phyloP scores from a whole-genome alignment of 2,113 vertebrate species.

The Lagopus leucura region DNA sequence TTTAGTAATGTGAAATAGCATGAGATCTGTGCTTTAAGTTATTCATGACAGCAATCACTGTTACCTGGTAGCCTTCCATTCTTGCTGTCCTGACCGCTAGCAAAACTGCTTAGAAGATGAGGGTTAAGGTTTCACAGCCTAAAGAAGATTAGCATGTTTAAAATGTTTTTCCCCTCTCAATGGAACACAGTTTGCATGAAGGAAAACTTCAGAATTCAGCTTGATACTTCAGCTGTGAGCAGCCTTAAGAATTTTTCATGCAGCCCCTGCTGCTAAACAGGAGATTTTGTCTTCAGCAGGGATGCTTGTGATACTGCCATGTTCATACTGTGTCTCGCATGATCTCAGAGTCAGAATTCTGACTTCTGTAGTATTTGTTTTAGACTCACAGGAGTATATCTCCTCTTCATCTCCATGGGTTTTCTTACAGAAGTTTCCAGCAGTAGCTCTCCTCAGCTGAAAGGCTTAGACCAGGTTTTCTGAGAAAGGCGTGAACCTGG shows the following conservation, averaged over 20 bases:
- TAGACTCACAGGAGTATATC: not conserved
- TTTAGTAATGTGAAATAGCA: not conserved
- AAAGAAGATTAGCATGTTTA: not conserved
- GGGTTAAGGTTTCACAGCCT: not conserved
- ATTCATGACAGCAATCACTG: not conserved
- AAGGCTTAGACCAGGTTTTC: not conserved
- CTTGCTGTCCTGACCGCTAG: not conserved
- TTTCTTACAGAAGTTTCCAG: not conserved
- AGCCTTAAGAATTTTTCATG: not conserved
- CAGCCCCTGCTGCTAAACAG: not conserved
- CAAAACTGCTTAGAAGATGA: not conserved
- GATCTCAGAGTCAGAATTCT: not conserved
- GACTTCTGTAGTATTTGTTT: not conserved
- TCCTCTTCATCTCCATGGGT: accelerated
- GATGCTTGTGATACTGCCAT: accelerated
- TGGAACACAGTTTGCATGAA: not conserved
- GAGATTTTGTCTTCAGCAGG: not conserved
- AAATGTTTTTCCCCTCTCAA: not conserved
- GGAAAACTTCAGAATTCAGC: not conserved
- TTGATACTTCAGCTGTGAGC: accelerated
- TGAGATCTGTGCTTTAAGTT: not conserved
- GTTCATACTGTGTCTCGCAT: not conserved
- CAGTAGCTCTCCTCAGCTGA: not conserved
- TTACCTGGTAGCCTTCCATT: not conserved
- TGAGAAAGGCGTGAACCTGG: not conserved